phyloP scores from a whole-genome alignment of 1,140 invertebrate genomes.

The Pogonomyrmex barbatus region DNA sequence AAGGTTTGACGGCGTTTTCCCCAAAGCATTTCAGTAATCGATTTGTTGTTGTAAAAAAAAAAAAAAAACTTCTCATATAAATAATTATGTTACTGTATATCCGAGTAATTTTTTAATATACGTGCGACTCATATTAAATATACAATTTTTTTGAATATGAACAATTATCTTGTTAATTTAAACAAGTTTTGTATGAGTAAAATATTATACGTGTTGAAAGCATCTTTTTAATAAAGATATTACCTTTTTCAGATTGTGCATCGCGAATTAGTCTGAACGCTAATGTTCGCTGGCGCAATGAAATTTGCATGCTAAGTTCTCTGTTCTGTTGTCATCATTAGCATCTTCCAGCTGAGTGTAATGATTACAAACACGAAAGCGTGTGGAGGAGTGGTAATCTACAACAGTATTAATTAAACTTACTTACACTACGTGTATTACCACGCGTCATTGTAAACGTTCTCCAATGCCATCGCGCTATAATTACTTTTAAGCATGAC shows the following conservation, averaged over 20 bases:
- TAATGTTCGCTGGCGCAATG: slow-evolving; percentile 29
- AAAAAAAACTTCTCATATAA: background rate
- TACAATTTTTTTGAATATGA: background rate
- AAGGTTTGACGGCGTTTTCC: background rate
- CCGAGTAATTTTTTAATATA: background rate
- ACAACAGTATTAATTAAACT: slow-evolving; percentile 69
- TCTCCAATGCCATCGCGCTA: slow-evolving; percentile 45
- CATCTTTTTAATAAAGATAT: background rate
- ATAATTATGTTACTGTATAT: background rate
- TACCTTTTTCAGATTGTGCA: background rate
- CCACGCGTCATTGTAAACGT: slow-evolving; percentile 14
- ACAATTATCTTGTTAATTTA: background rate
- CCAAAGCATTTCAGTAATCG: background rate
- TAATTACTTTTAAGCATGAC: slow-evolving; percentile 53
- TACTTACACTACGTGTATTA: background rate
- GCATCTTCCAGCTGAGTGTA: slow-evolving; percentile 28
- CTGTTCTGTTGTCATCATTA: slow-evolving; percentile 18
- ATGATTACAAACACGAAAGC: slow-evolving; percentile 39
- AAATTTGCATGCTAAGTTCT: slow-evolving; percentile 52
- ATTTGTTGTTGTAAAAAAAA: background rate
- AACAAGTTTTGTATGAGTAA: background rate
- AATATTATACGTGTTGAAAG: background rate
- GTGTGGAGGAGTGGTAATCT: slow-evolving; percentile 29
- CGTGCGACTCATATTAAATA: background rate
- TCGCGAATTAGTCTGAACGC: background rate